These are phyloP conservation scores for Dysmachus trigonus DNA, from an alignment of 2,888 invertebrate species.

Conservation along the genomic window DNA sequence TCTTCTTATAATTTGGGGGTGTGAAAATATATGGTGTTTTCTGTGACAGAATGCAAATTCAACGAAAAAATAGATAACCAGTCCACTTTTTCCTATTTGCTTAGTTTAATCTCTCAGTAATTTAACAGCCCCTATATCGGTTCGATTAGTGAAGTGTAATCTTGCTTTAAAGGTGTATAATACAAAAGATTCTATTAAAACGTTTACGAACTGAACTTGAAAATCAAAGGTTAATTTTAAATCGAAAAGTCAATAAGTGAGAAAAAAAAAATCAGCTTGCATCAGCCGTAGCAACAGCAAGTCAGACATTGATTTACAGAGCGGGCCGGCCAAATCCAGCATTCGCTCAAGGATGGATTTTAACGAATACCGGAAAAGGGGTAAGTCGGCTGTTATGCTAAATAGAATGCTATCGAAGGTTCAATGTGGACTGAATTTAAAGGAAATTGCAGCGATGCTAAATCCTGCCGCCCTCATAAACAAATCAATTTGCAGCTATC, in stretches of 20 bases:
- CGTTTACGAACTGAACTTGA: not conserved
- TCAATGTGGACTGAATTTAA: not conserved
- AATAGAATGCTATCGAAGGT: not conserved
- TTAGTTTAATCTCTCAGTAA: not conserved
- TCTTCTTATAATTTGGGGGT: not conserved
- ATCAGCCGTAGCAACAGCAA: not conserved
- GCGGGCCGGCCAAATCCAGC: not conserved
- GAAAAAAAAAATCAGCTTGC: not conserved
- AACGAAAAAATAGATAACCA: not conserved
- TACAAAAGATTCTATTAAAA: not conserved
- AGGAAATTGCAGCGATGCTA: conserved; percentile 11
- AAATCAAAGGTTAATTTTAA: not conserved
- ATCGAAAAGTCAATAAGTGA: not conserved
- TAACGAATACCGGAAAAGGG: conserved; percentile 67
- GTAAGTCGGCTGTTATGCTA: conserved; percentile 60
- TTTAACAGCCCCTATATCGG: not conserved
- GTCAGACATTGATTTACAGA: not conserved
- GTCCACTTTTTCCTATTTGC: not conserved
- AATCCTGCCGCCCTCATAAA: conserved; percentile 17
- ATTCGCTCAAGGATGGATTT: conserved; percentile 64
- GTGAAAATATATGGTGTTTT: not conserved
- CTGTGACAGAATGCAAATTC: not conserved
- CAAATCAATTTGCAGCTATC: conserved; percentile 29
- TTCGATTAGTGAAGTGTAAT: not conserved
- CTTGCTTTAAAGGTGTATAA: not conserved